Conservation (phyloP, 2,113 vertebrate genomes). For the Isurus oxyrinchus region DNA sequence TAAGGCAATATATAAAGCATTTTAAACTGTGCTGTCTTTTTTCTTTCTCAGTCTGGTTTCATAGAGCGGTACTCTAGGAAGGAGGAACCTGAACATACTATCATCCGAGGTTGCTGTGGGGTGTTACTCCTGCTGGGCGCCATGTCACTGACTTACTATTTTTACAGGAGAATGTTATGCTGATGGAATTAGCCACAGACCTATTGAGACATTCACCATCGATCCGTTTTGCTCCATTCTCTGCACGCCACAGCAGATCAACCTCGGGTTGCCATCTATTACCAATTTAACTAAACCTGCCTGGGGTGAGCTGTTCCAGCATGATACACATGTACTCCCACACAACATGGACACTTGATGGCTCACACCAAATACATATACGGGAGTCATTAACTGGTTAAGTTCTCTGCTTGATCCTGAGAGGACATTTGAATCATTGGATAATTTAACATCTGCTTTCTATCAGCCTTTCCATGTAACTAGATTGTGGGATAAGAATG, state of each 20-base stretch:
- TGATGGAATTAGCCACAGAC: background rate
- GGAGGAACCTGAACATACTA: slow-evolving; percentile 50
- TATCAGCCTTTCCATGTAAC: background rate
- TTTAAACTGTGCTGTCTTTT: background rate
- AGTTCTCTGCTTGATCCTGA: background rate
- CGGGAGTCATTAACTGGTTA: background rate
- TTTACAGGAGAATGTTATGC: background rate
- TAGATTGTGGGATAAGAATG: background rate
- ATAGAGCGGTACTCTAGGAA: slow-evolving; percentile 53
- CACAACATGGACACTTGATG: background rate
- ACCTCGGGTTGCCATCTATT: background rate
- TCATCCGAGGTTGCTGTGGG: slow-evolving; percentile 53
- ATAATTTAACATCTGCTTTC: background rate
- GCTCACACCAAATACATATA: background rate
- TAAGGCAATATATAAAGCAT: background rate
- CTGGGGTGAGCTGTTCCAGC: background rate
- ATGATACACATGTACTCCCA: background rate
- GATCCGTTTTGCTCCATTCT: background rate
- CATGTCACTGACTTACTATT: slow-evolving; percentile 42
- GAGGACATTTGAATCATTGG: background rate
- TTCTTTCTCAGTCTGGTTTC: slow-evolving; percentile 52
- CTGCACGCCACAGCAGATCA: background rate
- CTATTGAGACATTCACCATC: background rate
- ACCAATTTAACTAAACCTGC: background rate
- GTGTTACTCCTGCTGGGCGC: slow-evolving; percentile 48